Evolutionary conservation across 2,888 invertebrate genomes (phyloP).

Genomic region (Dicyrtoma fusca): DNA sequence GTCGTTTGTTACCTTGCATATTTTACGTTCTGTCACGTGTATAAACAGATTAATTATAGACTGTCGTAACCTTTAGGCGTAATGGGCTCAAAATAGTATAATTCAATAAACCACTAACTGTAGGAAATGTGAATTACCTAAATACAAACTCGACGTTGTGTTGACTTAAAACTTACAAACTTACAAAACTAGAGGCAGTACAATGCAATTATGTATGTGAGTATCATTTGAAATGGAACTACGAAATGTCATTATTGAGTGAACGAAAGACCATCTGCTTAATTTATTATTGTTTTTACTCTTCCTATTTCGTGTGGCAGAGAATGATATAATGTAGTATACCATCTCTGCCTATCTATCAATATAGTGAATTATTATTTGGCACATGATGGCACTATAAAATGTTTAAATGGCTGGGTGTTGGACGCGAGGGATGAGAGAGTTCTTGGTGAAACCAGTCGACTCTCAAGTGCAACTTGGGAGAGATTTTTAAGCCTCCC

Average conservation of each 20-base stretch:
- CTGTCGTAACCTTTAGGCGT: no score
- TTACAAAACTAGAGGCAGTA: no score
- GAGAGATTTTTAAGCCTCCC: slow-evolving; percentile 29
- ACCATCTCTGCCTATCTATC: neutral
- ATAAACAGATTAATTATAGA: no score
- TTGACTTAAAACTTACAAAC: no score
- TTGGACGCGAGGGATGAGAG: slow-evolving; percentile 33
- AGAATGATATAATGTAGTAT: slow-evolving; percentile 12
- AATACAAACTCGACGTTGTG: no score
- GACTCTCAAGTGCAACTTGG: slow-evolving; percentile 28
- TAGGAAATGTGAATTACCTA: no score
- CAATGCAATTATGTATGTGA: neutral
- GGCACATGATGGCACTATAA: slow-evolving; percentile 15
- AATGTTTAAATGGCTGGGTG: slow-evolving; percentile 30
- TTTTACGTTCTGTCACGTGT: no score
- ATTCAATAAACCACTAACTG: no score
- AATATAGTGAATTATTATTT: slow-evolving; percentile 7
- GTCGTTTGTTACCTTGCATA: no score
- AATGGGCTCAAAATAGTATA: no score
- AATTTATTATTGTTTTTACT: slow-evolving; percentile 27
- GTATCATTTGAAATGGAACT: neutral
- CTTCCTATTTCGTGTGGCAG: neutral
- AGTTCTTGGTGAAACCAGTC: slow-evolving; percentile 30
- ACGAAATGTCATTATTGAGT: neutral
- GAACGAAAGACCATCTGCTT: slow-evolving; percentile 11